Percentiles rank a stretch among this genome's conserved stretches.
phyloP scores from a whole-genome alignment of 1,140 invertebrate species.

The Nixonia krombeini region DNA sequence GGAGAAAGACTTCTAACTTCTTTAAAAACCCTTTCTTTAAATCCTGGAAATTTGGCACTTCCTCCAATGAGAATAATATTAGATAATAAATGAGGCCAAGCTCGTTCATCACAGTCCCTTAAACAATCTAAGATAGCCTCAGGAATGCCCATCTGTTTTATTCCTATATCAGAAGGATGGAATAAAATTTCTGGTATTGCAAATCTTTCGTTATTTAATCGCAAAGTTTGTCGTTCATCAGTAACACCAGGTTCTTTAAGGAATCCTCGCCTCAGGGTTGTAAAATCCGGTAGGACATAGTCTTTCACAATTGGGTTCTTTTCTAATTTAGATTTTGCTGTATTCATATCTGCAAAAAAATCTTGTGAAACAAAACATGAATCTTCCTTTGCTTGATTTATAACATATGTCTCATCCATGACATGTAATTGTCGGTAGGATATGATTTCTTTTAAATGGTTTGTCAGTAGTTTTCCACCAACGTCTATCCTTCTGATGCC shows the following conservation, averaged over 20 bases:
- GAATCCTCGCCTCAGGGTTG: conserved; percentile 86
- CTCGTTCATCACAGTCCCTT: conserved; percentile 80
- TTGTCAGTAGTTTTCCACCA: conserved; percentile 97
- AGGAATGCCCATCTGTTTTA: conserved; percentile 93
- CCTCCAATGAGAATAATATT: conserved; percentile 97
- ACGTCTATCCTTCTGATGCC: conserved; percentile 90
- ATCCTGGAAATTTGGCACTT: conserved; percentile 86
- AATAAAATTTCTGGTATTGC: conserved; percentile 96
- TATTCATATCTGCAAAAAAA: conserved; percentile 88
- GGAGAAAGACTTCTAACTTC: conserved; percentile 86
- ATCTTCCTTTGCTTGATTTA: conserved; percentile 99
- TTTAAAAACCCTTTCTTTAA: conserved; percentile 83
- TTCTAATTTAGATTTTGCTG: conserved; percentile 77
- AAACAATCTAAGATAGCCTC: conserved; percentile 89
- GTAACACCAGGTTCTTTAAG: conserved; percentile 76
- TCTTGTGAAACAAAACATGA: conserved; percentile 93
- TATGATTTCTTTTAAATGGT: conserved; percentile 98
- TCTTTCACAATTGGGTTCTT: conserved; percentile 84
- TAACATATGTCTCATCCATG: conserved; percentile 99
- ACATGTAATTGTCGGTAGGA: conserved; percentile 98
- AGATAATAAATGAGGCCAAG: conserved; percentile 84
- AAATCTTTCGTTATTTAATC: conserved; percentile 94
- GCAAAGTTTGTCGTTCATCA: conserved; percentile 83
- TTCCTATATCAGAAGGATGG: conserved; percentile 94
- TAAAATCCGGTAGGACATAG: conserved; percentile 97